Evolutionary conservation across 2,113 vertebrate species (phyloP).

Genomic region (Ivindomyrus marchei): DNA sequence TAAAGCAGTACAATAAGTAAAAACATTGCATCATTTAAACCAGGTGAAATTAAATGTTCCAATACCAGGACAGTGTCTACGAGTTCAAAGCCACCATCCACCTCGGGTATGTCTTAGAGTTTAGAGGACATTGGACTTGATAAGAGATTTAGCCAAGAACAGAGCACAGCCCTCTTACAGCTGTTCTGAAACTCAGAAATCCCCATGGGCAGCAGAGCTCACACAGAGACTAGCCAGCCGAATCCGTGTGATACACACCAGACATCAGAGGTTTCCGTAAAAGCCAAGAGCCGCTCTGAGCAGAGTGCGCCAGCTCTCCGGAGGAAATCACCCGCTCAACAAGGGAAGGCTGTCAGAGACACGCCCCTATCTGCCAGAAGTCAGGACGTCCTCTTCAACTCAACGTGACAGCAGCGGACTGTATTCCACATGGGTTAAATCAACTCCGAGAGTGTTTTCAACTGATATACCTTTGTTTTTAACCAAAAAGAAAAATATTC

Average conservation of each 20-base stretch:
- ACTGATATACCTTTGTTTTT: background rate
- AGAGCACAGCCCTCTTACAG: background rate
- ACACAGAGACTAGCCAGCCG: constrained; percentile 4
- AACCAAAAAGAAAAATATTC: background rate
- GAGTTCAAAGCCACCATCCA: constrained; percentile 3
- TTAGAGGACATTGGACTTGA: background rate
- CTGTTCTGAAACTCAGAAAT: background rate
- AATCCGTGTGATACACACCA: background rate
- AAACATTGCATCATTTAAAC: background rate
- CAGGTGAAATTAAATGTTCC: background rate
- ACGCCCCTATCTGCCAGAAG: constrained; percentile 6
- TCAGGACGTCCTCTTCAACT: constrained; percentile 14
- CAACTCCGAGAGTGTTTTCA: constrained; percentile 8
- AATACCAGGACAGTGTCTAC: background rate
- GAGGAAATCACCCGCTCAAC: background rate
- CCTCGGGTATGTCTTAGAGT: background rate
- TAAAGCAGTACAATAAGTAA: background rate
- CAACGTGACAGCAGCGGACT: constrained; percentile 23
- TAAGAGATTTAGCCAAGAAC: background rate
- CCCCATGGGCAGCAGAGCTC: background rate
- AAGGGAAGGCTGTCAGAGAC: constrained; percentile 14
- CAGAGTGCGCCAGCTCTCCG: background rate
- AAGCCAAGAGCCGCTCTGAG: background rate
- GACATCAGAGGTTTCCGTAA: constrained; percentile 4
- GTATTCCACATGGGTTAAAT: constrained; percentile 14